Conservation (phyloP, 2,888 invertebrate genomes). For the Archips crataeganus region DNA sequence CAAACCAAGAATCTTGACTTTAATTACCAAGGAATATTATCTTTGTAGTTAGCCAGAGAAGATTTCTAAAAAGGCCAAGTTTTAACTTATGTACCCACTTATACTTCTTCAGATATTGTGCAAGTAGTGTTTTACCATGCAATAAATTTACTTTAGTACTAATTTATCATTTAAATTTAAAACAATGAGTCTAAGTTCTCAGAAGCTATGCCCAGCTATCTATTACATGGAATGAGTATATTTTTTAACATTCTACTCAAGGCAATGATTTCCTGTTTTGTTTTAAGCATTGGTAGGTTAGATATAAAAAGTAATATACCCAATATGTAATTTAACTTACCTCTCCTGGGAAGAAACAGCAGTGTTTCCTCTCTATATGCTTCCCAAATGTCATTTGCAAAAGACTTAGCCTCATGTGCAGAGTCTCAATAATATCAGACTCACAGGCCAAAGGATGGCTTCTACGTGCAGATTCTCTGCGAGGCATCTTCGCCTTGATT, state of each 20-base stretch:
- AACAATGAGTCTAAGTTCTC: not conserved
- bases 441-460: constrained; percentile 96
- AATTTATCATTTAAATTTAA: not conserved
- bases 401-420: constrained; percentile 96
- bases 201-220: not conserved
- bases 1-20: too few species aligned
- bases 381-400: constrained; percentile 98
- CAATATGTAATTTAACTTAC: constrained; percentile 76
- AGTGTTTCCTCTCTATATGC: constrained; percentile 96
- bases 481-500: constrained; percentile 96
- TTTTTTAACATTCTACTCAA: not conserved
- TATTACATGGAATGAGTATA: not conserved
- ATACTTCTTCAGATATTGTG: not conserved
- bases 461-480: constrained; percentile 95
- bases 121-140: not conserved
- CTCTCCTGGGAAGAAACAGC: constrained; percentile 98
- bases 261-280: not conserved
- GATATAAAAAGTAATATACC: not conserved
- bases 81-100: too few species aligned
- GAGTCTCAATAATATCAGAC: constrained; percentile 96
- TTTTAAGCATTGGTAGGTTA: not conserved
- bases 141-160: not conserved
- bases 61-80: too few species aligned
- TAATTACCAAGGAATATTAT: too few species aligned
- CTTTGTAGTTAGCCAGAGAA: not conserved